These are phyloP conservation scores for Hyaena hyaena DNA, from an alignment of 2,113 vertebrate genomes.

Conservation along the genomic window DNA sequence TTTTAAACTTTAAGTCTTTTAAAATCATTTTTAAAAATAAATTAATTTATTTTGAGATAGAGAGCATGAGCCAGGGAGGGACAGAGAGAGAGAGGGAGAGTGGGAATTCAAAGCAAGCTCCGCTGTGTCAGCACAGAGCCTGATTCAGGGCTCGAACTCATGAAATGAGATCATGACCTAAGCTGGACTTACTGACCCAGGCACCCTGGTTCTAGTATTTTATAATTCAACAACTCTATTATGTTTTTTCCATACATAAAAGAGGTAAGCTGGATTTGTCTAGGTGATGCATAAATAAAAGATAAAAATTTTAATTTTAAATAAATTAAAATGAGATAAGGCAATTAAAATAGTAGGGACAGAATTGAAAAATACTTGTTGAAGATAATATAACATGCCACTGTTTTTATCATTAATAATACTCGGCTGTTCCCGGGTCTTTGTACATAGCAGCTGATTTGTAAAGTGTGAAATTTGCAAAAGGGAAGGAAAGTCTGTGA, in stretches of 20 bases:
- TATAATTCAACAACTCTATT: neutral
- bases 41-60: too few species aligned
- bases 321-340: neutral
- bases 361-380: neutral
- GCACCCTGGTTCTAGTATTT: neutral
- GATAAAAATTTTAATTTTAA: neutral
- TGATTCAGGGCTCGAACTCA: too few species aligned
- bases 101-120: too few species aligned
- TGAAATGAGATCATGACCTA: too few species aligned
- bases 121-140: too few species aligned
- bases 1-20: too few species aligned
- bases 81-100: too few species aligned
- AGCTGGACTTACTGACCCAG: too few species aligned
- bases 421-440: neutral
- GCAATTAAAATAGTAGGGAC: neutral
- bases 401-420: neutral
- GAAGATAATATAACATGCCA: neutral
- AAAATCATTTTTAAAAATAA: too few species aligned
- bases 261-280: neutral
- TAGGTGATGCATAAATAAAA: neutral
- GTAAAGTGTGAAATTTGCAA: neutral
- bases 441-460: neutral
- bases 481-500: neutral
- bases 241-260: neutral
- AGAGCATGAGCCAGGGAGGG: too few species aligned